A percentile compares a stretch with the other conserved stretches of the same genome.
Evolutionary conservation across 1,140 invertebrate species (phyloP).

Genomic region (Chrysopa pallens): DNA sequence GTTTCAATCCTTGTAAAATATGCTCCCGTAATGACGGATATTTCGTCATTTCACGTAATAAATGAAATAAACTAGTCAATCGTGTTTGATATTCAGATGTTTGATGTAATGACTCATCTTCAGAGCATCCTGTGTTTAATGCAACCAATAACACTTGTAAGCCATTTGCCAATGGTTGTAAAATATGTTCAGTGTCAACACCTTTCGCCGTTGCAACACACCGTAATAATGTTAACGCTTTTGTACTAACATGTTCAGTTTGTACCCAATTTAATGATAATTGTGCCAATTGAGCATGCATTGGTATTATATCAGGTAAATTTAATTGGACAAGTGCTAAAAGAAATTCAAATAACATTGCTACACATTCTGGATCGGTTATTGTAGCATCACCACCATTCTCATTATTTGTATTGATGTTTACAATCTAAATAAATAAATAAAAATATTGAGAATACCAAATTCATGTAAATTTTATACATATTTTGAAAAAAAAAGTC

Average conservation of each 20-base stretch:
- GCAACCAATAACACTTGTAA: constrained; percentile 13
- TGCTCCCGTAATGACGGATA: not conserved
- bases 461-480: no score
- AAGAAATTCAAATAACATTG: constrained; percentile 30
- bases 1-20: not conserved
- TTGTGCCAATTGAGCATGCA: constrained; percentile 24
- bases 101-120: constrained; percentile 5
- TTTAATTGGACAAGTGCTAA: constrained; percentile 24
- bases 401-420: not conserved
- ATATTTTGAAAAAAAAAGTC: no score
- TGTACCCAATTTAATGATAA: constrained; percentile 26
- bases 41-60: not conserved
- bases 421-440: not conserved
- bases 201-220: constrained; percentile 9
- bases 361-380: constrained; percentile 21
- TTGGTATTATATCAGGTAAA: constrained; percentile 16
- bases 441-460: no score
- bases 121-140: constrained; percentile 8
- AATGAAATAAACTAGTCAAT: not conserved
- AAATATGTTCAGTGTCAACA: constrained; percentile 9
- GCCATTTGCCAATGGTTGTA: constrained; percentile 9
- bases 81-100: not conserved
- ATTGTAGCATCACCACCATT: not conserved
- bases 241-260: constrained; percentile 10
- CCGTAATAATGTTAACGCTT: constrained; percentile 14